These are phyloP conservation scores for Sinotaia quadrata DNA, from an alignment of 2,888 invertebrate species.

Conservation along the genomic window DNA sequence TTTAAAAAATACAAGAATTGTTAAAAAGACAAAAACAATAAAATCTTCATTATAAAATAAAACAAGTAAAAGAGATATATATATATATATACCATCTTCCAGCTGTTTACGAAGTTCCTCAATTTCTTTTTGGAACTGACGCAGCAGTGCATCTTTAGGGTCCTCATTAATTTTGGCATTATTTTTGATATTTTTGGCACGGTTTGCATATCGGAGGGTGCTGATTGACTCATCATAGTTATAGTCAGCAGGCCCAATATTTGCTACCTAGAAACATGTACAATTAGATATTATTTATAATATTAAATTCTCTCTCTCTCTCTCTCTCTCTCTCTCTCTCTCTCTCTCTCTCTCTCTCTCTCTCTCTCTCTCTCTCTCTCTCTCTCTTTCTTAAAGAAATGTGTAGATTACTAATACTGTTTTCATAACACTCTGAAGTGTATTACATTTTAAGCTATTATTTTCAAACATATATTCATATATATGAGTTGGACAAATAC, in stretches of 20 bases:
- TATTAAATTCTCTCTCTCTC: too few relatives aligned
- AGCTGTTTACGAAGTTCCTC: conserved; percentile 90
- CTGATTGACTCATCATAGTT: conserved; percentile 98
- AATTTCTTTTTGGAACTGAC: conserved; percentile 97
- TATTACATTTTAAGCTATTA: too few relatives aligned
- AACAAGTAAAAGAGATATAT: too few relatives aligned
- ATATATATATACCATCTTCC: conserved; percentile 77
- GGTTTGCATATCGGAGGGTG: conserved; percentile 95
- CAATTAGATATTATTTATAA: too few relatives aligned
- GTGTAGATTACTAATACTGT: too few relatives aligned
- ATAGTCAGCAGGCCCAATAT: conserved; percentile 94
- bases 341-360: too few relatives aligned
- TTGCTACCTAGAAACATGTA: conserved; percentile 83
- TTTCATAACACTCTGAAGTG: too few relatives aligned
- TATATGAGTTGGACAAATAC: too few relatives aligned
- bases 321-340: too few relatives aligned
- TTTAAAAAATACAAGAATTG: background rate
- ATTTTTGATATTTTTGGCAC: conserved; percentile 98
- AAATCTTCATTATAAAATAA: background rate
- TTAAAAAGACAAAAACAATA: background rate
- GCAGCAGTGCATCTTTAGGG: conserved; percentile 94
- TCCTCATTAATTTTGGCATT: conserved; percentile 96
- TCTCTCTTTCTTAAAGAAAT: too few relatives aligned
- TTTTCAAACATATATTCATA: too few relatives aligned
- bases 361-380: too few relatives aligned